Evolutionary conservation across 2,113 vertebrate species (phyloP).

Genomic region (Rhodinocichla rosea): DNA sequence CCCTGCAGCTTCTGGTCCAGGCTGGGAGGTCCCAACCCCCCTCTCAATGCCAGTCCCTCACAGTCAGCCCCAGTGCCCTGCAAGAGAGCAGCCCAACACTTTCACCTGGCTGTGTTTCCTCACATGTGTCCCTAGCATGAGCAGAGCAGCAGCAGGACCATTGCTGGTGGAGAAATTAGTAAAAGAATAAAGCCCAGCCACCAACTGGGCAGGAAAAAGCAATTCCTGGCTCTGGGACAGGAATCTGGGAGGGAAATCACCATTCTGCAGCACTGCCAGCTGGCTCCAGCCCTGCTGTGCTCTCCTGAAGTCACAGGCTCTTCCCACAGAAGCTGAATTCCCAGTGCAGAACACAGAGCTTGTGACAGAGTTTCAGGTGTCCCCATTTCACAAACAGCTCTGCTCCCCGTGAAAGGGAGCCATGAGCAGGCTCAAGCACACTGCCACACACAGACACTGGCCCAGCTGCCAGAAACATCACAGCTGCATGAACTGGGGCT

Average conservation of each 20-base stretch:
- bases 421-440: fast-evolving
- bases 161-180: background rate
- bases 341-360: background rate
- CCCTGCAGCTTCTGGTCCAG: background rate
- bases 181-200: background rate
- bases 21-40: fast-evolving
- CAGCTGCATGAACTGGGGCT: background rate
- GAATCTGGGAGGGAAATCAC: background rate
- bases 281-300: background rate
- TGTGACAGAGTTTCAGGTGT: background rate
- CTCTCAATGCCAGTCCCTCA: fast-evolving
- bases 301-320: background rate
- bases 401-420: background rate
- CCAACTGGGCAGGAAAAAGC: background rate
- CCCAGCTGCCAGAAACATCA: background rate
- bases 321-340: background rate
- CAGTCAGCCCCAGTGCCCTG: background rate
- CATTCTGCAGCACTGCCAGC: background rate
- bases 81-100: background rate
- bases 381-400: background rate
- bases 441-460: background rate
- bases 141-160: background rate
- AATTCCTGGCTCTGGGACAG: background rate
- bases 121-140: fast-evolving
- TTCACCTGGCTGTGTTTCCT: fast-evolving